Percentiles rank a stretch among this genome's conserved stretches.
phyloP scores from a whole-genome alignment of 2,113 vertebrate species.

The Hypanus sabinus region DNA sequence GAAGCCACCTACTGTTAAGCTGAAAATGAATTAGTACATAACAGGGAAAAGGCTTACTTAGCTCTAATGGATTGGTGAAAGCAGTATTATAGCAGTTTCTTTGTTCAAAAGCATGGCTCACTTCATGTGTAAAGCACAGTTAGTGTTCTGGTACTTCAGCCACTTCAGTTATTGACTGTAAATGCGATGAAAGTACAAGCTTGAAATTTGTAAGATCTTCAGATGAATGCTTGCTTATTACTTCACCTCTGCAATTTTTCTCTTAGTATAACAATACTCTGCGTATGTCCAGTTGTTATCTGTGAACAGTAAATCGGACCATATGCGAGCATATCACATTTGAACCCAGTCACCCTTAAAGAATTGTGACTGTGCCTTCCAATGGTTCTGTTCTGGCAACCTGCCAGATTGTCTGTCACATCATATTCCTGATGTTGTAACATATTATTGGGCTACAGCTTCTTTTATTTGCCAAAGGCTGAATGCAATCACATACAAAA shows the following conservation, averaged over 20 bases:
- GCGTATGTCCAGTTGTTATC: not conserved
- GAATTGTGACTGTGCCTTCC: not conserved
- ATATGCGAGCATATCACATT: not conserved
- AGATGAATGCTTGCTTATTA: not conserved
- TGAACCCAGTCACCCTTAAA: not conserved
- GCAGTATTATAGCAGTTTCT: not conserved
- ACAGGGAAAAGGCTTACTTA: not conserved
- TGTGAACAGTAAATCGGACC: not conserved
- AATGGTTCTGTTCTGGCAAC: not conserved
- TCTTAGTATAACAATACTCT: not conserved
- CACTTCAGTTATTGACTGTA: not conserved
- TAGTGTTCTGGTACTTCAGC: not conserved
- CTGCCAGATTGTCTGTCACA: not conserved
- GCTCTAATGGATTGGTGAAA: not conserved
- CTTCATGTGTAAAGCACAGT: not conserved
- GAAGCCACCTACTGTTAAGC: not conserved
- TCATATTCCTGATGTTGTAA: not conserved
- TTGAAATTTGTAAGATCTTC: not conserved
- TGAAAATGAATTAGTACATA: not conserved
- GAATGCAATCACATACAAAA: not conserved
- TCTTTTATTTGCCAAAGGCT: not conserved
- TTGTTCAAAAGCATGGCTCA: not conserved
- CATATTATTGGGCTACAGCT: not conserved
- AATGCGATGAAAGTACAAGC: not conserved
- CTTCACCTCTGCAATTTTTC: not conserved